These are phyloP conservation scores for Nyctibius bracteatus DNA, from an alignment of 2,113 vertebrate species.

Conservation along the genomic window DNA sequence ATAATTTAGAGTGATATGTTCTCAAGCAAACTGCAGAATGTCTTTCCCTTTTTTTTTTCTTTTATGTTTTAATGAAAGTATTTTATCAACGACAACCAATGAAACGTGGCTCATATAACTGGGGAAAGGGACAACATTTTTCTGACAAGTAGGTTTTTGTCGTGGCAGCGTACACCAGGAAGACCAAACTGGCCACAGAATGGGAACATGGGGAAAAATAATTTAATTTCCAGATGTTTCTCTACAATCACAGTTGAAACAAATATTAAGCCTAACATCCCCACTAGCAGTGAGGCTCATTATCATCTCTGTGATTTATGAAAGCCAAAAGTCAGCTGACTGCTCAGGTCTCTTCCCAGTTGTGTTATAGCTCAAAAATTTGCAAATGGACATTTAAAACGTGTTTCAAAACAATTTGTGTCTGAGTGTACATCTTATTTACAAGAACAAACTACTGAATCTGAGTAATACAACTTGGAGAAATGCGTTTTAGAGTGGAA, in stretches of 20 bases:
- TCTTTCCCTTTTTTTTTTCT: neutral
- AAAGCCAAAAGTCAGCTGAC: neutral
- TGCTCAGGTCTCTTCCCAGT: neutral
- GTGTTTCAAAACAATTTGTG: neutral
- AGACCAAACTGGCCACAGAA: neutral
- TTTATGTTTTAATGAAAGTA: neutral
- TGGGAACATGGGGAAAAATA: neutral
- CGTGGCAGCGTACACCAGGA: neutral
- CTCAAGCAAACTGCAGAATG: neutral
- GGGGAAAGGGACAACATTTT: neutral
- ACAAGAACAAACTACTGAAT: slow-evolving; percentile 20
- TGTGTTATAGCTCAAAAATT: neutral
- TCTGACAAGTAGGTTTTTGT: neutral
- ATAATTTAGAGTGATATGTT: neutral
- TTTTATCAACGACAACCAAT: neutral
- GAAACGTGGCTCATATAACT: neutral
- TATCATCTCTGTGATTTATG: neutral
- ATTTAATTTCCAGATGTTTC: neutral
- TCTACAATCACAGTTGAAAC: neutral
- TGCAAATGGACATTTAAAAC: slow-evolving; percentile 5
- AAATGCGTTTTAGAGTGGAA: slow-evolving; percentile 36
- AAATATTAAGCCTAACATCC: neutral
- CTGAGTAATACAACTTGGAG: neutral
- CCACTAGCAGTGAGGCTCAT: neutral
- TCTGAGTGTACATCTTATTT: slow-evolving; percentile 3